A percentile compares a stretch with the other conserved stretches of the same genome.
Conservation (phyloP, 2,113 vertebrate species). For the Cacatua alba region DNA sequence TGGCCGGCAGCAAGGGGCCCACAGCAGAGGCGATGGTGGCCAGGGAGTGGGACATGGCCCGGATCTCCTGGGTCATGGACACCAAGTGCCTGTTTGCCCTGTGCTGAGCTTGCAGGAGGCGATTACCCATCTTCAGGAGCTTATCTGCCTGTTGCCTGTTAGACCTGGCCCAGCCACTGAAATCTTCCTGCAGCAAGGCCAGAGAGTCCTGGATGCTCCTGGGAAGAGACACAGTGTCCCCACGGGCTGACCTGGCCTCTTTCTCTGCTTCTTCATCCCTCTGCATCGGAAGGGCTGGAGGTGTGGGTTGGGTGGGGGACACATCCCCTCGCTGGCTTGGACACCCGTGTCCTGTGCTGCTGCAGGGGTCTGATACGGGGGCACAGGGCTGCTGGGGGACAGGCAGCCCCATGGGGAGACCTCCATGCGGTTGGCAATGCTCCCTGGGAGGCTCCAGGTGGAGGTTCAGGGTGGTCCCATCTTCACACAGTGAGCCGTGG, state of each 20-base stretch:
- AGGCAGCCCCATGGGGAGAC: accelerated
- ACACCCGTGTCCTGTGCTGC: background rate
- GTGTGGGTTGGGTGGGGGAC: too few relatives aligned
- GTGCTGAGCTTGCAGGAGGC: background rate
- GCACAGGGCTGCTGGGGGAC: background rate
- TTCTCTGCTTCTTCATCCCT: background rate
- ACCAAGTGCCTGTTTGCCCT: background rate
- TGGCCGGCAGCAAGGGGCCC: background rate
- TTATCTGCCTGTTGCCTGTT: accelerated
- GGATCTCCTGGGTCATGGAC: background rate
- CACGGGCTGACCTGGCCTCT: background rate
- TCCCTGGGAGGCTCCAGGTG: background rate
- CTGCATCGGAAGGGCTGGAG: background rate
- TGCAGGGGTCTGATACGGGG: accelerated
- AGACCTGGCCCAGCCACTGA: background rate
- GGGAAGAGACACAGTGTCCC: background rate
- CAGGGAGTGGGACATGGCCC: background rate
- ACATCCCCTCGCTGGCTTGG: background rate
- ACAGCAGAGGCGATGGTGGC: background rate
- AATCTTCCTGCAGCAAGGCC: background rate
- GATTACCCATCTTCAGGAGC: background rate
- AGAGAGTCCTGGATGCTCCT: background rate
- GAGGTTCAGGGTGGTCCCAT: background rate
- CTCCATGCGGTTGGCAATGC: background rate
- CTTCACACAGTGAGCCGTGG: accelerated